Evolutionary conservation across 2,797 vertebrate species (phyloP).

Genomic region (Hylomyscus alleni): DNA sequence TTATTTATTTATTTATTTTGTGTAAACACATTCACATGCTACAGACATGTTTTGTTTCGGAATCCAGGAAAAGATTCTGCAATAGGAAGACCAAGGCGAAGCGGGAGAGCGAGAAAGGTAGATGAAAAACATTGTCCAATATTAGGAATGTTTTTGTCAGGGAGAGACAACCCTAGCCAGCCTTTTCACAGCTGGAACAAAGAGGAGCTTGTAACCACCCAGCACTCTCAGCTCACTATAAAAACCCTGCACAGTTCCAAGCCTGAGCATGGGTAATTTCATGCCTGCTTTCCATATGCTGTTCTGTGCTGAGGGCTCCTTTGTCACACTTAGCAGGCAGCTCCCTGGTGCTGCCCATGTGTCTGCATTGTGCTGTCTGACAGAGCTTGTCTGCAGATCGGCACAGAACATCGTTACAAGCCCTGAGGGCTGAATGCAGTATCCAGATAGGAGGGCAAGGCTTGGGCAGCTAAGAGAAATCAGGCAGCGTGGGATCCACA

Average conservation of each 20-base stretch:
- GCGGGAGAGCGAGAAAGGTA: constrained; percentile 28
- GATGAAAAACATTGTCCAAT: constrained; percentile 26
- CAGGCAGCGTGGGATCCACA: not conserved
- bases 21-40: not conserved
- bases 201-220: constrained; percentile 49
- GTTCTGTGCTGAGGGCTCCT: constrained; percentile 42
- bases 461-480: not conserved
- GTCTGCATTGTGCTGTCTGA: constrained; percentile 58
- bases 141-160: constrained; percentile 59
- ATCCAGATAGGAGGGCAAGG: not conserved
- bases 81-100: not conserved
- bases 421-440: constrained; percentile 22
- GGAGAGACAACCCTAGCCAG: constrained; percentile 58
- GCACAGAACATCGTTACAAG: constrained; percentile 32
- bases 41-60: constrained; percentile 3
- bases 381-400: constrained; percentile 34
- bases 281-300: constrained; percentile 61
- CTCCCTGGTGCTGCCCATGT: constrained; percentile 50
- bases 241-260: constrained; percentile 36
- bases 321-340: constrained; percentile 75
- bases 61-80: constrained; percentile 25
- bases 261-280: constrained; percentile 23
- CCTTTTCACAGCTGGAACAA: constrained; percentile 53
- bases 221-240: constrained; percentile 16
- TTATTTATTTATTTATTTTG: not conserved